Base-by-base conservation (phyloP, 2,888 invertebrate species). In the Dione juno region DNA sequence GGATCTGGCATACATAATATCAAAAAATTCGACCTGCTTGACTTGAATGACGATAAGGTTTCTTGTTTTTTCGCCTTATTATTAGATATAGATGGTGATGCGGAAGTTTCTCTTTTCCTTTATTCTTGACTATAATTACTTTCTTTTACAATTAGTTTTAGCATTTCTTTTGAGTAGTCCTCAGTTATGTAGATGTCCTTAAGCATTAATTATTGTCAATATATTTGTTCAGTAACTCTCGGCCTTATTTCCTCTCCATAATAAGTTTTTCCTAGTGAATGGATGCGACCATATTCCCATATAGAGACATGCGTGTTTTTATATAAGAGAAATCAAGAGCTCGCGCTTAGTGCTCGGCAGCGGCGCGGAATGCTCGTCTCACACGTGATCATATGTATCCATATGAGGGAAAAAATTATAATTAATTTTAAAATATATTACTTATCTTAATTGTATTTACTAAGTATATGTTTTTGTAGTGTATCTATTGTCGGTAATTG, bases 241-340 rank as follows among this genome's bases (percentile, higher is more conserved):
- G n/a, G 3, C n/a, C 21, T 11, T 45, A 45, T 6, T 61, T 61
- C 43, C 2, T n/a, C 6, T n/a, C 13, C 37, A 50, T 13, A 21
- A 63, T 63, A 50, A 64, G 19, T 48, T 19, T 28, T 35, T 7
- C 3, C 9, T 13, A 64, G 37, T 50, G 19, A 64, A 64, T 40
- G 40, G 50, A 50, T 16, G 19, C 50, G 50, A 64, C 19, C 64
- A 64, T 37, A 37, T 64, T 19, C 21, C 64, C 64, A 64, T 64
- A 64, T 50, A 28, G 3, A 64, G 64, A 50, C 37, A 14, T 48
- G 40, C 19, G 50, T 19, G 48, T 72, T 72, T 72, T 71, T 71
- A 57, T 66, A 28, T 43, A 65, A 53, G 72, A 72, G 72, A 72
- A 72, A 72, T 72, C 72, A 64, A 14, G 54, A 53, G 52, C 52